Evolutionary conservation across 2,888 invertebrate species (phyloP).

Genomic region (Yponomeuta cagnagella): DNA sequence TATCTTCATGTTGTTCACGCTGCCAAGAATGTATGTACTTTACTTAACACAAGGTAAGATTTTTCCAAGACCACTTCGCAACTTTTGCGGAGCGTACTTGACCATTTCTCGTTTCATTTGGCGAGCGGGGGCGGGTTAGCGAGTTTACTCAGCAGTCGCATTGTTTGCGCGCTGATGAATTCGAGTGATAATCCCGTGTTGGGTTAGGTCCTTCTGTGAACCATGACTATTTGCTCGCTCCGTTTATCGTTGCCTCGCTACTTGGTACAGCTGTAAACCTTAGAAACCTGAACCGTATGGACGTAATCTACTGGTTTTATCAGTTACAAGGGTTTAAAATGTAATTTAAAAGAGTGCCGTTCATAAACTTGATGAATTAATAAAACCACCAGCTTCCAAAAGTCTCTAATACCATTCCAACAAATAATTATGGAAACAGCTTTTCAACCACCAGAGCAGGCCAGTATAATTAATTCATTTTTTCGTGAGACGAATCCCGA

Average conservation of each 20-base stretch:
- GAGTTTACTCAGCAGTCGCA: slow-evolving; percentile 48
- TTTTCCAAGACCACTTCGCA: neutral
- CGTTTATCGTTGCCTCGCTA: neutral
- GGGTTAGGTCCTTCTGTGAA: slow-evolving; percentile 48
- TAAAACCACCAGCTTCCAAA: neutral
- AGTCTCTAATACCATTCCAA: neutral
- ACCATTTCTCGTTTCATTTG: slow-evolving; percentile 12
- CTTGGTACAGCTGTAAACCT: neutral
- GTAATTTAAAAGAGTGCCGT: no score
- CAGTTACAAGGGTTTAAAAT: no score
- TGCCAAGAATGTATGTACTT: no score
- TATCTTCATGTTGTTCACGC: no score
- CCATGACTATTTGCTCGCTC: neutral
- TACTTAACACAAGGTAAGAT: neutral
- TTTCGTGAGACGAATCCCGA: slow-evolving; percentile 15
- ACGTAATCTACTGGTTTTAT: no score
- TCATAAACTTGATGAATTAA: no score
- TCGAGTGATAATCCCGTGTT: slow-evolving; percentile 53
- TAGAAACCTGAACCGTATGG: no score
- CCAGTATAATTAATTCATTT: slow-evolving; percentile 14
- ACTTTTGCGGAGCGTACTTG: neutral
- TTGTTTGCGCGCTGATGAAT: slow-evolving; percentile 65
- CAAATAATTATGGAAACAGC: slow-evolving; percentile 16
- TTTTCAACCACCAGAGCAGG: neutral
- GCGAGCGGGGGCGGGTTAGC: neutral